Percentiles rank a stretch among this genome's conserved stretches.
Conservation (phyloP, 2,797 vertebrate species). For the Chiloscyllium punctatum region DNA sequence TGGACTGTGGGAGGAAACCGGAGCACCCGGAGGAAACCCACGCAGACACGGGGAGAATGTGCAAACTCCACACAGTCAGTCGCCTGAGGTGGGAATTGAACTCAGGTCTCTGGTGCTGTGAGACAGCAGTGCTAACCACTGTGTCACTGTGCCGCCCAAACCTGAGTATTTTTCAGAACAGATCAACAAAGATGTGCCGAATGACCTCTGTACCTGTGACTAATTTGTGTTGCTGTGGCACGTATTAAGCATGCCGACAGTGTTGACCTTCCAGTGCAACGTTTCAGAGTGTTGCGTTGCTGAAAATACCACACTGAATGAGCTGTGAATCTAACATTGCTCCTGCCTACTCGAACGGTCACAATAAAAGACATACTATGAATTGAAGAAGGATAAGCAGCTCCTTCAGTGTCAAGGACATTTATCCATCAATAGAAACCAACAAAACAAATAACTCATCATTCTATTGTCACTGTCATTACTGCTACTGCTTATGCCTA, state of each 20-base stretch:
- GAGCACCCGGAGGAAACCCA: no score
- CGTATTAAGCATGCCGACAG: not conserved
- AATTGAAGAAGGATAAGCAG: not conserved
- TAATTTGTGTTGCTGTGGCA: not conserved
- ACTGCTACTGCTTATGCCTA: no score
- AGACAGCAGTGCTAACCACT: no score
- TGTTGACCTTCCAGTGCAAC: not conserved
- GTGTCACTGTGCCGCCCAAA: no score
- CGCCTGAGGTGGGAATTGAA: no score
- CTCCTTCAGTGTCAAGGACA: not conserved
- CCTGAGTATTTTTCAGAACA: no score
- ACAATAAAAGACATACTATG: not conserved
- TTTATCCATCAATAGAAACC: not conserved
- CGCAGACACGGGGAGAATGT: no score
- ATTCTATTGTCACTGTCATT: not conserved
- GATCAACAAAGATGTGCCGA: not conserved
- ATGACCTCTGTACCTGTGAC: not conserved
- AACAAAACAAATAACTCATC: not conserved
- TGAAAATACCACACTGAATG: not conserved
- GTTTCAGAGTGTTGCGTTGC: not conserved
- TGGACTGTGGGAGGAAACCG: no score
- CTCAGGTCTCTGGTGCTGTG: no score
- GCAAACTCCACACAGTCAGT: no score
- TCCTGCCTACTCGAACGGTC: no score
- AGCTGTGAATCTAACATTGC: not conserved